Conservation (phyloP, 2,797 vertebrate genomes). For the Choloepus didactylus region DNA sequence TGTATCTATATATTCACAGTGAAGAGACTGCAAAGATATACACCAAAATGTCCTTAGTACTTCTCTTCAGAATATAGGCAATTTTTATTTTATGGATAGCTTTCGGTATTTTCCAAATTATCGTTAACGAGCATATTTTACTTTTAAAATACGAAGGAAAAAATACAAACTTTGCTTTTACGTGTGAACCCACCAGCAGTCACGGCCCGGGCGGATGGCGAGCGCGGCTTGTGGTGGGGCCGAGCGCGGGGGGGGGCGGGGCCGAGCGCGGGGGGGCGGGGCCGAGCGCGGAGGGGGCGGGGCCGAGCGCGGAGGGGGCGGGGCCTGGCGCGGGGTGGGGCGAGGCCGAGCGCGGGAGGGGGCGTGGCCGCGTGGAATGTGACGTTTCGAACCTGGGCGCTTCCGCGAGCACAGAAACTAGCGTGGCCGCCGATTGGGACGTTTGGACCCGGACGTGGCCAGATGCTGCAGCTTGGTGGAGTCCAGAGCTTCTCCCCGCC, state of each 20-base stretch:
- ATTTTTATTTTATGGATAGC: background rate
- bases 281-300: rapidly evolving
- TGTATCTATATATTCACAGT: background rate
- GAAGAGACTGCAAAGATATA: background rate
- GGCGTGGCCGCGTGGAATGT: background rate
- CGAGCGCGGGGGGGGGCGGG: rapidly evolving
- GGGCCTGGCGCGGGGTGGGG: rapidly evolving
- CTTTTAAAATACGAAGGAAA: background rate
- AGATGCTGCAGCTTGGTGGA: background rate
- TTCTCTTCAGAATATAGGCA: background rate
- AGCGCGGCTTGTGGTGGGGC: background rate
- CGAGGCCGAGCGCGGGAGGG: background rate
- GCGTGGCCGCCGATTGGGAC: background rate
- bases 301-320: rapidly evolving
- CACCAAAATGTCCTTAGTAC: background rate
- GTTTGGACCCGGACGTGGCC: background rate
- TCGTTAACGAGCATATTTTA: background rate
- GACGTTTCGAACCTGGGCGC: background rate
- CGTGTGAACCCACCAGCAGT: background rate
- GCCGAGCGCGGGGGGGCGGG: background rate
- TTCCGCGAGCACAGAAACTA: rapidly evolving
- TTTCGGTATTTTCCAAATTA: background rate
- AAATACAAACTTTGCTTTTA: background rate
- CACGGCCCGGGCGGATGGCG: rapidly evolving
- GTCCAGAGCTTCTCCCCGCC: rapidly evolving